Evolutionary conservation across 2,888 invertebrate species (phyloP), one percentile per base, ranked within the genome.

Genomic region (Aporophyla nigra): DNA sequence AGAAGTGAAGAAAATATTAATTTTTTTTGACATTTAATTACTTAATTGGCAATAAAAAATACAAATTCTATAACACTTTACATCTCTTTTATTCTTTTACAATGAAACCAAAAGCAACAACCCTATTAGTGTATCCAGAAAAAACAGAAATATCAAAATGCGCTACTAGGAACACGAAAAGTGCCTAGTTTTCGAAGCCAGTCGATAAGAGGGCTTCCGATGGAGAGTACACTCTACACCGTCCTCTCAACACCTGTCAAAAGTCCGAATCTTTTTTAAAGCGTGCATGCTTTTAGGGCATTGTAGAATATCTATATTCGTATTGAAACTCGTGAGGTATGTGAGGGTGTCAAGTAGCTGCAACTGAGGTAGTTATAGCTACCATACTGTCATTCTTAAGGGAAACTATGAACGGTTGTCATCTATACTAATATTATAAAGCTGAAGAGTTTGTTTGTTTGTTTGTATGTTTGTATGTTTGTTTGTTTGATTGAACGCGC

Each of bases 221-320:
- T 27, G 24, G 63, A 80, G 63, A 78, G 81, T 68, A 79, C 72
- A 24, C 79, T 83, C 59, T 21, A 84, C 66, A 33, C 61, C 10
- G n/a, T n/a, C 21, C 66, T 66, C 75, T 77, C 73, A 53, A 66
- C 56, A 59, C 71, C 58, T 75, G 72, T 67, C 71, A 73, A 77
- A 76, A 53, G 58, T 72, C 75, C 74, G 74, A 84, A 87, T 80
- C 76, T 78, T 86, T 86, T 88, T 82, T 67, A 71, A 84, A 49
- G 63, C 49, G 61, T 66, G 69, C 66, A 76, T 71, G 79, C 82
- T 84, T 87, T 86, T 78, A 85, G 53, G 46, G 75, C 68, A 62
- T 79, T 86, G 59, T 76, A 70, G 80, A 80, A 78, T 73, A 73
- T 70, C 76, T 85, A 75, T 86, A 79, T 87, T 82, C 75, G 65